phyloP scores from a whole-genome alignment of 2,888 invertebrate species.

The Phania funesta region DNA sequence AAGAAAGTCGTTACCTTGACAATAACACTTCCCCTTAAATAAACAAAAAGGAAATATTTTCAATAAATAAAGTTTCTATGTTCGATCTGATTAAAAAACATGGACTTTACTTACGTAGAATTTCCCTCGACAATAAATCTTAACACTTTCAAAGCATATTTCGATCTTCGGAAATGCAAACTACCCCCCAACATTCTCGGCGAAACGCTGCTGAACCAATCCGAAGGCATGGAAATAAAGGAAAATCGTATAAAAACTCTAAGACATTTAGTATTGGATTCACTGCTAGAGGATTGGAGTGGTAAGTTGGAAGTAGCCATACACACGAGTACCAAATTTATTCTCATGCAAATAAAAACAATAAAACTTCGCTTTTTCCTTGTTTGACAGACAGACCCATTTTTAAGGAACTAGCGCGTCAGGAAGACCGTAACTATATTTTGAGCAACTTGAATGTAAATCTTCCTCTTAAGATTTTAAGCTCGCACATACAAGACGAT shows the following conservation, averaged over 20 bases:
- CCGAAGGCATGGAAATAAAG: slow-evolving; percentile 15
- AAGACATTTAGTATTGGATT: slow-evolving; percentile 77
- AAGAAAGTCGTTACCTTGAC: slow-evolving; percentile 44
- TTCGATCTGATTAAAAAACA: slow-evolving; percentile 51
- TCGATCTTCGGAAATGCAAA: slow-evolving; percentile 71
- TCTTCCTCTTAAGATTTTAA: slow-evolving; percentile 77
- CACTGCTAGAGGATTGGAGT: slow-evolving; percentile 77
- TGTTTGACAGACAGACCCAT: slow-evolving; percentile 75
- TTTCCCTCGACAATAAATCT: slow-evolving; percentile 78
- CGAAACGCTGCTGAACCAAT: slow-evolving; percentile 69
- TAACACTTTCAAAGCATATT: slow-evolving; percentile 79
- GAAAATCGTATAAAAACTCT: slow-evolving; percentile 74
- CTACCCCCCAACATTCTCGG: slow-evolving; percentile 71
- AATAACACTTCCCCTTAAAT: neutral
- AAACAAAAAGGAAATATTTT: neutral
- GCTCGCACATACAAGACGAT: slow-evolving; percentile 77
- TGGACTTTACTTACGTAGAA: slow-evolving; percentile 76
- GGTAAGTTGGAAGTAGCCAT: slow-evolving; percentile 70
- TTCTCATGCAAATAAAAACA: neutral
- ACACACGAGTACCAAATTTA: too few species aligned
- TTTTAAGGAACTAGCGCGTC: slow-evolving; percentile 73
- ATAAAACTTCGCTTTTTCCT: neutral
- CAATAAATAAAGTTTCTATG: neutral
- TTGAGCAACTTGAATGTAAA: slow-evolving; percentile 77
- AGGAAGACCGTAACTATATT: slow-evolving; percentile 78